These are phyloP conservation scores for Fratercula arctica DNA, from an alignment of 2,797 vertebrate species.

Conservation along the genomic window DNA sequence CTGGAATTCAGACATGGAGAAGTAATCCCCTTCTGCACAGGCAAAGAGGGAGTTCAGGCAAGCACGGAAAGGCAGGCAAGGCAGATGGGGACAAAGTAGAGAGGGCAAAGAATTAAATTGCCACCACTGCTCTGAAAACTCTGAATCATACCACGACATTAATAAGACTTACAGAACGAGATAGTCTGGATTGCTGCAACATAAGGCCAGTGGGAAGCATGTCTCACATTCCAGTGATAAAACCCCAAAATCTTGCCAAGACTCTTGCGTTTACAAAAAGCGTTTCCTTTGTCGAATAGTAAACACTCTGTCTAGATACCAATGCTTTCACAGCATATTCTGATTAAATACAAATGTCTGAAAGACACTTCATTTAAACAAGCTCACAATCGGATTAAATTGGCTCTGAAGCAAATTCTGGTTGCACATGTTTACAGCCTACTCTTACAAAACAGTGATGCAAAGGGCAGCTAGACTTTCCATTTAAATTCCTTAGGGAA, in stretches of 20 bases:
- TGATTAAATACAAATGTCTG: slow-evolving; percentile 48
- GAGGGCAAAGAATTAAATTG: neutral
- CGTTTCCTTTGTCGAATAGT: slow-evolving; percentile 28
- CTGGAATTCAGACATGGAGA: neutral
- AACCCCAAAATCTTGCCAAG: slow-evolving; percentile 38
- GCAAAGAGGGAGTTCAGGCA: neutral
- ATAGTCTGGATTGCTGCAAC: neutral
- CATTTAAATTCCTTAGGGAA: slow-evolving; percentile 37
- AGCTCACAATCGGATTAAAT: neutral
- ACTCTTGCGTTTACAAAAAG: slow-evolving; percentile 21
- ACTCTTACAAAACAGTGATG: slow-evolving; percentile 6
- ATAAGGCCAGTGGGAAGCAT: slow-evolving; percentile 27
- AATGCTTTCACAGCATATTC: slow-evolving; percentile 6
- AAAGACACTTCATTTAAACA: slow-evolving; percentile 52
- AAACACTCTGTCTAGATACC: slow-evolving; percentile 43
- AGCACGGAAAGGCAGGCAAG: neutral
- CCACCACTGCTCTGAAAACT: neutral
- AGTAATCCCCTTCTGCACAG: neutral
- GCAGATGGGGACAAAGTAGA: neutral
- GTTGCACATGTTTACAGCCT: neutral
- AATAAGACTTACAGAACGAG: neutral
- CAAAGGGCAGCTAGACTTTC: neutral
- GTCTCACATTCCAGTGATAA: slow-evolving; percentile 42
- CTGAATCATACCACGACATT: neutral
- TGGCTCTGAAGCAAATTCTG: slow-evolving; percentile 20